Conservation (phyloP, 2,113 vertebrate species). For the Odocoileus hemionus region DNA sequence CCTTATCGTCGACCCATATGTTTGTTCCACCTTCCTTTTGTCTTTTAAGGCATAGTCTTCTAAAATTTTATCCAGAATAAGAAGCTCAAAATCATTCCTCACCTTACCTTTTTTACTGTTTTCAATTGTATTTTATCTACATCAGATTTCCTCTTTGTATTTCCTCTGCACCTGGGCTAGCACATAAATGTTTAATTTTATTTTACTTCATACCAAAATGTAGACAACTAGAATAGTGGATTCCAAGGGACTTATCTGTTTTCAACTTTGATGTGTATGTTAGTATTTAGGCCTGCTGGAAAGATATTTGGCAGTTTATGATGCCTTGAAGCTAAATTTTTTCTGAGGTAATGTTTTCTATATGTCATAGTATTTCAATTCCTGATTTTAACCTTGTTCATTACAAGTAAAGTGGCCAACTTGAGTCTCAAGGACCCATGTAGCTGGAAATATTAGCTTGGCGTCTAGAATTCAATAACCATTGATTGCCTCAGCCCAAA, state of each 20-base stretch:
- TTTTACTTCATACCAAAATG: slow-evolving; percentile 46
- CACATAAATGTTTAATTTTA: slow-evolving; percentile 43
- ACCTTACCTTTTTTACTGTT: neutral
- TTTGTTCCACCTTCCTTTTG: neutral
- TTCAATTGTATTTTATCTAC: slow-evolving; percentile 36
- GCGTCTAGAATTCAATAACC: slow-evolving; percentile 77
- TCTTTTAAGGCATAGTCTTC: neutral
- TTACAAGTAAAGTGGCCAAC: slow-evolving; percentile 76
- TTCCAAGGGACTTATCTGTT: slow-evolving; percentile 49
- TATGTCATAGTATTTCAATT: slow-evolving; percentile 71
- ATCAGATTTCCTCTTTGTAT: neutral
- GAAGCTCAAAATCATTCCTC: neutral
- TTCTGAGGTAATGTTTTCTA: slow-evolving; percentile 59
- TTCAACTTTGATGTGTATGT: slow-evolving; percentile 51
- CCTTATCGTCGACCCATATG: neutral
- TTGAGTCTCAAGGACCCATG: slow-evolving; percentile 67
- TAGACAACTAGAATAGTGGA: slow-evolving; percentile 17
- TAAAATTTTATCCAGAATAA: neutral
- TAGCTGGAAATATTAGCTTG: slow-evolving; percentile 73
- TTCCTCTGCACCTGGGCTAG: neutral
- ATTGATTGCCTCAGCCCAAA: slow-evolving; percentile 75
- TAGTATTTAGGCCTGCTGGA: slow-evolving; percentile 32
- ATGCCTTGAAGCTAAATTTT: slow-evolving; percentile 51
- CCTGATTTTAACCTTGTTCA: slow-evolving; percentile 74
- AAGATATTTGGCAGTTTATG: slow-evolving; percentile 53